Evolutionary conservation across 1,140 invertebrate species (phyloP).

Genomic region (Tyrophagus putrescentiae): DNA sequence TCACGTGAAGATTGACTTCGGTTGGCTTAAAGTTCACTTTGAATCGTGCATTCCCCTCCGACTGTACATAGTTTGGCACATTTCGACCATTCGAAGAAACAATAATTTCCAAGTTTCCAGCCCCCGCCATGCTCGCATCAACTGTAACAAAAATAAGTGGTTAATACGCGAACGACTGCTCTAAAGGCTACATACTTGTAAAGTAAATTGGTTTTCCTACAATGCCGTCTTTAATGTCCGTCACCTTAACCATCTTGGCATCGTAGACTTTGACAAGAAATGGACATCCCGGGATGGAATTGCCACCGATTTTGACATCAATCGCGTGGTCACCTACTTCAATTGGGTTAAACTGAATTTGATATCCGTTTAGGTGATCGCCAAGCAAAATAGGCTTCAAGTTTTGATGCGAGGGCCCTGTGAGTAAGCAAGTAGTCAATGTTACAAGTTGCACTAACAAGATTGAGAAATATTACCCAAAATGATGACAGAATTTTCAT

Average conservation of each 20-base stretch:
- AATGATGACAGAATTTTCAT: slow-evolving; percentile 12
- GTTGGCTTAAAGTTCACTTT: slow-evolving; percentile 88
- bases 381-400: slow-evolving; percentile 26
- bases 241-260: slow-evolving; percentile 71
- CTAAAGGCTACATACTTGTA: slow-evolving; percentile 52
- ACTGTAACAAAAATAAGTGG: slow-evolving; percentile 30
- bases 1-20: slow-evolving; percentile 30
- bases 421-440: not conserved
- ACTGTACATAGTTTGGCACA: slow-evolving; percentile 95
- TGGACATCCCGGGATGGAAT: slow-evolving; percentile 78
- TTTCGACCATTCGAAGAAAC: slow-evolving; percentile 93
- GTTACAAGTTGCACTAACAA: slow-evolving; percentile 12
- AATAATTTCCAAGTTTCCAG: slow-evolving; percentile 92
- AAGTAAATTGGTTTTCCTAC: slow-evolving; percentile 84
- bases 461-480: not conserved
- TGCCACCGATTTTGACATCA: slow-evolving; percentile 62
- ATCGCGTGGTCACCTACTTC: slow-evolving; percentile 88
- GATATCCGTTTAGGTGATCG: slow-evolving; percentile 33
- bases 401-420: slow-evolving; percentile 26
- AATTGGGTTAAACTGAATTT: slow-evolving; percentile 63
- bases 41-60: slow-evolving; percentile 89
- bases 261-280: slow-evolving; percentile 88
- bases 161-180: not conserved
- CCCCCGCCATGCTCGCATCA: slow-evolving; percentile 48
- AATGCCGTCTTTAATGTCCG: slow-evolving; percentile 69